Conservation (phyloP, 2,888 invertebrate species). For the Diachrysia chrysitis region DNA sequence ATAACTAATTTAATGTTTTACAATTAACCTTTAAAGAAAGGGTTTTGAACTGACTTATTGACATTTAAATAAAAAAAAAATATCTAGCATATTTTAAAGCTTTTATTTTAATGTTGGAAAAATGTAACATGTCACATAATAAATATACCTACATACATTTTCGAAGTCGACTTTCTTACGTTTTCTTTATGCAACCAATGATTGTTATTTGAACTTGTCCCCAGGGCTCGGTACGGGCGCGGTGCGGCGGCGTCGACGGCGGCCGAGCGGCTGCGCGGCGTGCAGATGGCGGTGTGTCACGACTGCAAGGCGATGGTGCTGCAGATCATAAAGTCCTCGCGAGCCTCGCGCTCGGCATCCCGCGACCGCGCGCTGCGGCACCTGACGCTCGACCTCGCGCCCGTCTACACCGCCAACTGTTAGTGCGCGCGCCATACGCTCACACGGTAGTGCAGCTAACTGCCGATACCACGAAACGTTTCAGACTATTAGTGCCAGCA, state of each 20-base stretch:
- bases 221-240: slow-evolving; percentile 90
- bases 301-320: slow-evolving; percentile 98
- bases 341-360: slow-evolving; percentile 94
- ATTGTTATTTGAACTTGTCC: background rate
- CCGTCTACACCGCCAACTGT: slow-evolving; percentile 91
- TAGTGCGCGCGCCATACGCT: slow-evolving; percentile 59
- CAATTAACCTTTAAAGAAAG: too few species aligned
- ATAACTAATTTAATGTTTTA: too few species aligned
- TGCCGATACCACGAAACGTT: background rate
- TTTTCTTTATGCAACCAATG: background rate
- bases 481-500: background rate
- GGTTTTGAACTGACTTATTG: too few species aligned
- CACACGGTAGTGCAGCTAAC: slow-evolving; percentile 15
- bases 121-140: too few species aligned
- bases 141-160: too few species aligned
- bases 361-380: slow-evolving; percentile 94
- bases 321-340: slow-evolving; percentile 97
- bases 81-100: too few species aligned
- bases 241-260: slow-evolving; percentile 88
- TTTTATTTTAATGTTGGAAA: too few species aligned
- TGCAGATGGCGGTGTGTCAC: slow-evolving; percentile 97
- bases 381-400: slow-evolving; percentile 95
- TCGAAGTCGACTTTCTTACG: too few species aligned
- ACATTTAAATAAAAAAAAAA: too few species aligned
- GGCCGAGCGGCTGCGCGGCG: slow-evolving; percentile 91